These are phyloP conservation scores for Diacarnus erythraeanus DNA, from an alignment of 37 sponge, comb jelly and placozoan species.

Conservation along the genomic window DNA sequence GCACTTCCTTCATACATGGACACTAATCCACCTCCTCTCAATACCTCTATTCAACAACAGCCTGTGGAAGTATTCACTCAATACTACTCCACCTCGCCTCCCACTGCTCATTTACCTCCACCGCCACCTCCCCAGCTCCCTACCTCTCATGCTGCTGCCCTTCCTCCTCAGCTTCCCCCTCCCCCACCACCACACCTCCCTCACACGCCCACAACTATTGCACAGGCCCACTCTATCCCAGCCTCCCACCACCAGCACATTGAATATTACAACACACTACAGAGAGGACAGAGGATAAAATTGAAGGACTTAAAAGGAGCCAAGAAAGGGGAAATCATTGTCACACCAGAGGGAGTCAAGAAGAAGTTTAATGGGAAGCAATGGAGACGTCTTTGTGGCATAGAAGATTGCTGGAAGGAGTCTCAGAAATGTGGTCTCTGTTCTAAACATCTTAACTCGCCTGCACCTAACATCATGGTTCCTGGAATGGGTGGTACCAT, in stretches of 20 bases:
- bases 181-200: neutral
- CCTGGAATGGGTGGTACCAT: neutral
- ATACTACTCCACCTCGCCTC: conserved; percentile 20
- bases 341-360: conserved; percentile 64
- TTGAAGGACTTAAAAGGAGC: conserved; percentile 65
- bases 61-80: conserved; percentile 21
- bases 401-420: conserved; percentile 72
- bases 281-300: conserved; percentile 50
- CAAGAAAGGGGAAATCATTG: conserved; percentile 69
- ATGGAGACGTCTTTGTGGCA: conserved; percentile 65
- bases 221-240: neutral
- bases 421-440: conserved; percentile 70
- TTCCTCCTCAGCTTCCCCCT: conserved; percentile 23
- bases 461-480: conserved; percentile 31
- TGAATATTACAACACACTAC: conserved; percentile 30
- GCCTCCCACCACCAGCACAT: conserved; percentile 13
- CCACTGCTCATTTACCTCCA: conserved; percentile 7
- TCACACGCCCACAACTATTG: neutral
- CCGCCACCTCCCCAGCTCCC: conserved; percentile 4
- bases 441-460: conserved; percentile 69
- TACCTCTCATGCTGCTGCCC: conserved; percentile 6
- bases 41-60: conserved; percentile 3
- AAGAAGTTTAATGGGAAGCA: conserved; percentile 80
- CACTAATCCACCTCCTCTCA: neutral
- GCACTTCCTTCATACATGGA: conserved; percentile 60